phyloP scores from a whole-genome alignment of 2,888 invertebrate species.

The Helleia helle region DNA sequence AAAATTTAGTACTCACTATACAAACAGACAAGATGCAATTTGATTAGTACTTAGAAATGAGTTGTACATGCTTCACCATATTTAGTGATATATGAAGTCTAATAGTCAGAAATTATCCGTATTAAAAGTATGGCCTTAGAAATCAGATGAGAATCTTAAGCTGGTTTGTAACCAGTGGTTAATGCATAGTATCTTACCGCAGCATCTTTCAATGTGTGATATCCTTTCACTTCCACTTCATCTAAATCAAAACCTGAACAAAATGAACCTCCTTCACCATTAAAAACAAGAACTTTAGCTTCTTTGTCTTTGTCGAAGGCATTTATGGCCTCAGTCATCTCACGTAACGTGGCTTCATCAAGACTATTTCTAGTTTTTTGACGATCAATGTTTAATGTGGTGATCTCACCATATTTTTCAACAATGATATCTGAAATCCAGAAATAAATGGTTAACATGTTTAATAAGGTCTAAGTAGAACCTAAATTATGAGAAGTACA shows the following conservation, averaged over 20 bases:
- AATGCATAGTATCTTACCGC: conserved; percentile 49
- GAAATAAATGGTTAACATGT: conserved; percentile 7
- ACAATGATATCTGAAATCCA: conserved; percentile 54
- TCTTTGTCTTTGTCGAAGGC: conserved; percentile 85
- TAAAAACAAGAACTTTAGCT: conserved; percentile 82
- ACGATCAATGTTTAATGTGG: conserved; percentile 90
- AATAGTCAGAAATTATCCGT: too few species aligned
- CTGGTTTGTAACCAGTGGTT: too few species aligned
- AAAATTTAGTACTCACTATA: too few species aligned
- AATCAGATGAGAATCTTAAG: too few species aligned
- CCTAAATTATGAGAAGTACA: neutral
- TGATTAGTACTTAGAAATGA: too few species aligned
- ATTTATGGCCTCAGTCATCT: conserved; percentile 81
- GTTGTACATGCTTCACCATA: too few species aligned
- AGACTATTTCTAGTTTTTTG: conserved; percentile 89
- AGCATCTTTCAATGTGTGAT: conserved; percentile 44
- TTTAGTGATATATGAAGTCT: too few species aligned
- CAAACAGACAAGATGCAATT: too few species aligned
- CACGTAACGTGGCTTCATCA: conserved; percentile 77
- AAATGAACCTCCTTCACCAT: conserved; percentile 95
- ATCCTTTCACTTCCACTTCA: conserved; percentile 75
- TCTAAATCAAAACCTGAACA: conserved; percentile 93
- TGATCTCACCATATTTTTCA: conserved; percentile 78
- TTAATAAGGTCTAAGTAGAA: neutral
- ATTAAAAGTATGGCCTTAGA: too few species aligned